Evolutionary conservation across 92 coral and sea anemone genomes (phyloP).

Genomic region (Epizoanthus stellaris): DNA sequence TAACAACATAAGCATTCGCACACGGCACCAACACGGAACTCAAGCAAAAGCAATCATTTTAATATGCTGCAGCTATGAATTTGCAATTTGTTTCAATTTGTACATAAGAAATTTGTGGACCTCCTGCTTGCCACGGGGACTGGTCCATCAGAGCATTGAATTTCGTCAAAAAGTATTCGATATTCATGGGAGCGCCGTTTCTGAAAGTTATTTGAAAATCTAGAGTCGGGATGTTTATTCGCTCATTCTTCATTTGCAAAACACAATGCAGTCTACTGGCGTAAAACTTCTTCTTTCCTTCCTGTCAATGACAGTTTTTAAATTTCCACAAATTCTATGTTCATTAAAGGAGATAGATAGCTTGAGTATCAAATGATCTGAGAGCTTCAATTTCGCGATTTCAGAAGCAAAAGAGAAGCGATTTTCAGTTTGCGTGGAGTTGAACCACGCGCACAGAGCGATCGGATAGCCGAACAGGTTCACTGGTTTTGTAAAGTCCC

Average conservation of each 20-base stretch:
- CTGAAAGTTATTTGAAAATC: conserved; percentile 23
- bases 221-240: conserved; percentile 37
- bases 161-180: conserved; percentile 20
- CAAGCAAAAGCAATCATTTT: conserved; percentile 33
- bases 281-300: conserved; percentile 45
- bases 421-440: conserved; percentile 8
- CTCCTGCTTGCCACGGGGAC: conserved; percentile 35
- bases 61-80: conserved; percentile 47
- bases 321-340: conserved; percentile 36
- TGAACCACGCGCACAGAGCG: conserved; percentile 36
- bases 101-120: conserved; percentile 45
- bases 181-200: conserved; percentile 15
- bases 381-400: neutral
- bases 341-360: conserved; percentile 32
- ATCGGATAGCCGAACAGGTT: conserved; percentile 26
- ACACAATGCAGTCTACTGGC: conserved; percentile 36
- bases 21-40: conserved; percentile 43
- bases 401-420: neutral
- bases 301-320: conserved; percentile 48
- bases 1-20: conserved; percentile 6
- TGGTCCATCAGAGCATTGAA: conserved; percentile 30
- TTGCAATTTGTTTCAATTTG: conserved; percentile 50
- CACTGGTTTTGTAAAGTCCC: conserved; percentile 38
- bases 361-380: conserved; percentile 19
- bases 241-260: conserved; percentile 38